phyloP scores from a whole-genome alignment of 2,888 invertebrate genomes.

The Neuroscelio doddi region DNA sequence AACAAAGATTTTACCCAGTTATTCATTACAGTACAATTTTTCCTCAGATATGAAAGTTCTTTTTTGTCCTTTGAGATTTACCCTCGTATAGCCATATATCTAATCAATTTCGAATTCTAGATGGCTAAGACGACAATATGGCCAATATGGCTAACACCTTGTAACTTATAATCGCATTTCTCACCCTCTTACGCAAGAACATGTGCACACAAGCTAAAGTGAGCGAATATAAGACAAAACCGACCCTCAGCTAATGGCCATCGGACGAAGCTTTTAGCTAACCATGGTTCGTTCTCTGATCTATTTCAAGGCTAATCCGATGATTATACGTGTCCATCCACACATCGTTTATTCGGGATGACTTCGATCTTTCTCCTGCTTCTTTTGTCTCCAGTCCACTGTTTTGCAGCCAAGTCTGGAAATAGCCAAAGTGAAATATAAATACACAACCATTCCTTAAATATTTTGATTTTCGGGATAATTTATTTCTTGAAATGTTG shows the following conservation, averaged over 20 bases:
- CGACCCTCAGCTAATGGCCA: constrained; percentile 69
- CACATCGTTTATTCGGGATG: constrained; percentile 69
- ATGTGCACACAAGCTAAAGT: constrained; percentile 41
- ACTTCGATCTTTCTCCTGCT: constrained; percentile 52
- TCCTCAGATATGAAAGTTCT: constrained; percentile 41
- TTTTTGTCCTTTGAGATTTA: constrained; percentile 66
- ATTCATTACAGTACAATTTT: constrained; percentile 30
- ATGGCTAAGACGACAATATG: constrained; percentile 47
- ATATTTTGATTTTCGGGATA: no score
- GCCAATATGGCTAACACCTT: constrained; percentile 64
- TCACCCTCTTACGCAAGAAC: constrained; percentile 52
- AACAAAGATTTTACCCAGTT: no score
- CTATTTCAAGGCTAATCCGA: constrained; percentile 71
- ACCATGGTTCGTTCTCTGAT: constrained; percentile 67
- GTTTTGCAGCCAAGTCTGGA: constrained; percentile 31
- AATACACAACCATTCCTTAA: no score
- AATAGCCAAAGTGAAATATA: no score
- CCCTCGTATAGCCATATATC: constrained; percentile 58
- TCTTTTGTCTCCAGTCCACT: no score
- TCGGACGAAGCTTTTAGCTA: constrained; percentile 71
- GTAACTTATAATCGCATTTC: constrained; percentile 72
- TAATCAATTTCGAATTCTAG: constrained; percentile 66
- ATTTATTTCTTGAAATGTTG: no score
- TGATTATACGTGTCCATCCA: constrained; percentile 71
- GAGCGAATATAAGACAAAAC: constrained; percentile 54